Conservation (phyloP, 2,797 vertebrate species). For the Netta rufina region DNA sequence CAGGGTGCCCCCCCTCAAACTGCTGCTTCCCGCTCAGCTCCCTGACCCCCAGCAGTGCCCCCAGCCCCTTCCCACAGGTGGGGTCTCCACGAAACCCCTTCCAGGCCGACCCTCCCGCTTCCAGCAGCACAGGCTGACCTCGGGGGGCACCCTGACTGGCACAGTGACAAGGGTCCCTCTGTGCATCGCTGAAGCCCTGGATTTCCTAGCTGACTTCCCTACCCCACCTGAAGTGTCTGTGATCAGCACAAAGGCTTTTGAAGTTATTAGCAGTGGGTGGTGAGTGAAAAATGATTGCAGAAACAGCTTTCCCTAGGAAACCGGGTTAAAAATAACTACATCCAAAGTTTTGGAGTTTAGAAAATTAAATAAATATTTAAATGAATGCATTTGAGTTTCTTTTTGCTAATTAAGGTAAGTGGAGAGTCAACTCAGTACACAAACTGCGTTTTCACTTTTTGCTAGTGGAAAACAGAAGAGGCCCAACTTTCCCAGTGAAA, state of each 20-base stretch:
- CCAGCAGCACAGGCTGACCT: not conserved
- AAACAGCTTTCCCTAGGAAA: slow-evolving; percentile 42
- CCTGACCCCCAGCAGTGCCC: not conserved
- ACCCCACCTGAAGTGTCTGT: not conserved
- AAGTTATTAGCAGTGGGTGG: slow-evolving; percentile 52
- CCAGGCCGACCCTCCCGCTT: not conserved
- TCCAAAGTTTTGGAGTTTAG: not conserved
- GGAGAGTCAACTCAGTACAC: not conserved
- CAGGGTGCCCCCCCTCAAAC: not conserved
- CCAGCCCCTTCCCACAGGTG: rapidly evolving
- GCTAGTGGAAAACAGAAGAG: not conserved
- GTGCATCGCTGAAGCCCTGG: rapidly evolving
- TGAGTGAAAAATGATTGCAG: slow-evolving; percentile 34
- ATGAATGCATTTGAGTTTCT: not conserved
- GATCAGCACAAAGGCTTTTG: not conserved
- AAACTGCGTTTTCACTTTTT: not conserved
- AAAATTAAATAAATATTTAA: slow-evolving; percentile 40
- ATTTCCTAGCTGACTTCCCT: not conserved
- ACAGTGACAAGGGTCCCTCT: not conserved
- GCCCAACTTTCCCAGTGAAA: not conserved
- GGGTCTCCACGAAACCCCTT: rapidly evolving
- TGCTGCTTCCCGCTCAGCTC: not conserved
- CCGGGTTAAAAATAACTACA: slow-evolving; percentile 44
- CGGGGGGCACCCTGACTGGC: rapidly evolving
- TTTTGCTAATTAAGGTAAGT: slow-evolving; percentile 16